phyloP scores from a whole-genome alignment of 1,140 invertebrate species.

The Stegodyphus dumicola region DNA sequence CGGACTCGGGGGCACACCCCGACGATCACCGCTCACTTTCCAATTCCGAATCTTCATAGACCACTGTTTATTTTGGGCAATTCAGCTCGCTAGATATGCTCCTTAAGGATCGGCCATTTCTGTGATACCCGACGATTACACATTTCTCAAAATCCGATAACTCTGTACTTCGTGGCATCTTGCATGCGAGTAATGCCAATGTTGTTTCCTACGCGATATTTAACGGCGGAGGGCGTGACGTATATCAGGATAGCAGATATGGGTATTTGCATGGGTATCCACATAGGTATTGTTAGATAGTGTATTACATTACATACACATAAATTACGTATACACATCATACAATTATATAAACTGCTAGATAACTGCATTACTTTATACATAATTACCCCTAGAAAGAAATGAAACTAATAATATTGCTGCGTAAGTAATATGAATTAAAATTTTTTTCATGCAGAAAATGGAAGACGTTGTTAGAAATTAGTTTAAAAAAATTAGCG shows the following conservation, averaged over 20 bases:
- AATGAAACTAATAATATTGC: too few species aligned
- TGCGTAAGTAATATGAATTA: too few species aligned
- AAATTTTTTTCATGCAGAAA: too few species aligned
- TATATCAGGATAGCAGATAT: background rate
- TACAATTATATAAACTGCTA: too few species aligned
- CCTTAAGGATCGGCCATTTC: background rate
- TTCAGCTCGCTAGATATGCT: background rate
- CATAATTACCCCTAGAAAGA: too few species aligned
- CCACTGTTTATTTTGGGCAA: background rate
- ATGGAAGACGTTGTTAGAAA: too few species aligned
- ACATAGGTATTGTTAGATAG: background rate
- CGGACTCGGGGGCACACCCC: background rate
- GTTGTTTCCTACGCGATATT: background rate
- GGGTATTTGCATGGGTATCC: background rate
- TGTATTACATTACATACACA: background rate
- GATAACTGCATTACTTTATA: too few species aligned
- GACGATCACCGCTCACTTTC: background rate
- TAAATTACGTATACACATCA: background rate
- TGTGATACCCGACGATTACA: background rate
- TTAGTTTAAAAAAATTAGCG: too few species aligned
- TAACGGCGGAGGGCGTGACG: background rate
- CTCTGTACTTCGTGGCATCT: background rate
- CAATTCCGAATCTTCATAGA: background rate
- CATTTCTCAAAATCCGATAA: background rate
- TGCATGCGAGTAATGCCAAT: slow-evolving; percentile 3